Conservation (phyloP, 2,888 invertebrate species). For the Hipparchia semele region DNA sequence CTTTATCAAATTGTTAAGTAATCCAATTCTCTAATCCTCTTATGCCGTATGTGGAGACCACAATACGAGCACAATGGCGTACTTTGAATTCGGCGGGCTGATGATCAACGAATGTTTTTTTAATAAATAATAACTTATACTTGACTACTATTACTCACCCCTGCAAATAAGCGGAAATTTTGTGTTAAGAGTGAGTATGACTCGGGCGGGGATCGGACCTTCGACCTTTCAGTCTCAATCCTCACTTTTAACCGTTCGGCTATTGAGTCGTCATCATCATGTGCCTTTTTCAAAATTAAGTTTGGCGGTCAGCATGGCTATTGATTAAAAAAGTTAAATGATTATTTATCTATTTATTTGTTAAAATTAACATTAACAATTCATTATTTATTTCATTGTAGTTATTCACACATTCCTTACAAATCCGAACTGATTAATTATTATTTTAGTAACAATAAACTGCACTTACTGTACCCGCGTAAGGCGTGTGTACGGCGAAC, state of each 20-base stretch:
- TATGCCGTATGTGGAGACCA: constrained; percentile 21
- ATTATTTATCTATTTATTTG: too few species aligned
- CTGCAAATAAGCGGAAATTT: not conserved
- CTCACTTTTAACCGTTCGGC: too few species aligned
- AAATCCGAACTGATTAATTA: not conserved
- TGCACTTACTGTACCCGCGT: constrained; percentile 25
- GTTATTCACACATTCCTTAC: not conserved
- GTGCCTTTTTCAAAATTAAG: too few species aligned
- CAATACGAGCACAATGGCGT: constrained; percentile 10
- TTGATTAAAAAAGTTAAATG: too few species aligned
- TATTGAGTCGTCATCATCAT: too few species aligned
- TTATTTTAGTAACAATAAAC: constrained; percentile 13
- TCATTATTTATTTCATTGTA: too few species aligned
- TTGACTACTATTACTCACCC: too few species aligned
- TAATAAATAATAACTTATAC: too few species aligned
- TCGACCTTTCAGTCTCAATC: too few species aligned
- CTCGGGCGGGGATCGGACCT: too few species aligned
- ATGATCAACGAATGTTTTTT: not conserved
- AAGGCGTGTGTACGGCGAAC: not conserved
- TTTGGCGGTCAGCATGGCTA: too few species aligned
- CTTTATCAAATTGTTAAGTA: constrained; percentile 23
- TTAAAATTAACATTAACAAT: too few species aligned
- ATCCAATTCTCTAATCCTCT: constrained; percentile 24
- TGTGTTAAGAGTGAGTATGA: not conserved
- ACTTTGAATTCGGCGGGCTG: not conserved